Base-by-base conservation (phyloP, 1,140 invertebrate species). In the Varroa destructor region DNA sequence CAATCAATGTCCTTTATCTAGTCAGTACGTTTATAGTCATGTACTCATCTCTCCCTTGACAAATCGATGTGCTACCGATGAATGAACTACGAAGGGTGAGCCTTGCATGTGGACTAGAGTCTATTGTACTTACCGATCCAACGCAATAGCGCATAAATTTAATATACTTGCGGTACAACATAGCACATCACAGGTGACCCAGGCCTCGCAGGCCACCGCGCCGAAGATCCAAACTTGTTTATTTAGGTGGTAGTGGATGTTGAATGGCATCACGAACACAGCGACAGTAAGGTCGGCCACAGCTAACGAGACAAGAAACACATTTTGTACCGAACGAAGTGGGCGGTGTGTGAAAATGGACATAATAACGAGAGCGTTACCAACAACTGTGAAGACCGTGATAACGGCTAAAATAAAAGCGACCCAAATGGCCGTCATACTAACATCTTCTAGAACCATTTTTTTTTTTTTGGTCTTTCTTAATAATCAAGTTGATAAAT, bases 241-340 rank as follows among this genome's bases (percentile, higher is more conserved):
- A 6, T 93, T 82, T 57, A 97, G 86, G 2, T 90, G 88, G 78
- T 95, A 91, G 64, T 89, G 89, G 5, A 99, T 89, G 80, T 95
- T 95, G 76, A 99, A 87, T 10, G 96, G 96, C 84, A 98, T 87
- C 37, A 99, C 95, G 25, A 97, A 82, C 64, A 96, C 85, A 0
- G 94, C 95, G 0, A 99, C 93, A 6, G 91, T 90, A n/a, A 98
- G 83, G 79, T 99, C 95, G 0, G 94, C 93, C n/a, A 96, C 90
- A 0, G 96, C 95, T 72, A 99, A 80, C 6, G 93, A 97, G 0
- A 98, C 93, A 75, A 98, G 91, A 80, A 97, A 95, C 81, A 96
- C 97, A 81, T 98, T 99, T 77, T 97, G 94, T 0, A 97, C 93
- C 73, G 93, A 95, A 72, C 93, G 84, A n/a, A 99, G 81, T 4